Conservation (phyloP, 2,888 invertebrate genomes). For the Andrena marginata region DNA sequence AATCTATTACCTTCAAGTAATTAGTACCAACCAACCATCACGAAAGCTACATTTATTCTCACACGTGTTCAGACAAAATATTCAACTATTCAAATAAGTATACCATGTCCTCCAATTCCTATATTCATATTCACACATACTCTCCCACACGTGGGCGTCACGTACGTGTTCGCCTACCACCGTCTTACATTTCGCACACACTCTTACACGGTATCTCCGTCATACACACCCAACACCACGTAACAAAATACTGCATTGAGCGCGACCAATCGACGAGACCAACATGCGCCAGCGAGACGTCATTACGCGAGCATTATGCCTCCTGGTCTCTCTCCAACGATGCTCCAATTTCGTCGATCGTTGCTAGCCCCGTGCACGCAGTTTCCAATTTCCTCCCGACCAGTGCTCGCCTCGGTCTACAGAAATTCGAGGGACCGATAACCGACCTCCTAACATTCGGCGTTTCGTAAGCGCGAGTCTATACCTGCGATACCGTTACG, state of each 20-base stretch:
- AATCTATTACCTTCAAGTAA: too few relatives aligned
- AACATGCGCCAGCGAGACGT: neutral
- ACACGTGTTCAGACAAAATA: too few relatives aligned
- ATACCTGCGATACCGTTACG: neutral
- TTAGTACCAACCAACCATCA: too few relatives aligned
- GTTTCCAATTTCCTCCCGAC: neutral
- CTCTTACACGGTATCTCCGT: too few relatives aligned
- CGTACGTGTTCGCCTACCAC: too few relatives aligned
- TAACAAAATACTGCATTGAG: neutral
- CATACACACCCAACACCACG: neutral
- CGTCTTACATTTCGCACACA: too few relatives aligned
- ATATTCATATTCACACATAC: too few relatives aligned
- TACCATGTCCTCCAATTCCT: too few relatives aligned
- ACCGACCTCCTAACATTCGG: neutral
- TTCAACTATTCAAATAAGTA: too few relatives aligned
- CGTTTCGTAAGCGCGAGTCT: neutral
- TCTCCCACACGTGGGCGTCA: too few relatives aligned
- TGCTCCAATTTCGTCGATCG: neutral
- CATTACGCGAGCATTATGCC: neutral
- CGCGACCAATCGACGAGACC: neutral
- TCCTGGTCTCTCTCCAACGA: neutral
- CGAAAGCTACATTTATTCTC: too few relatives aligned
- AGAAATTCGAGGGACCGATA: neutral
- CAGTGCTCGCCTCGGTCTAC: neutral
- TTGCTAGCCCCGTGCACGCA: too few relatives aligned